Evolutionary conservation across 2,888 invertebrate species (phyloP).

Genomic region (Ophonus ardosiacus): DNA sequence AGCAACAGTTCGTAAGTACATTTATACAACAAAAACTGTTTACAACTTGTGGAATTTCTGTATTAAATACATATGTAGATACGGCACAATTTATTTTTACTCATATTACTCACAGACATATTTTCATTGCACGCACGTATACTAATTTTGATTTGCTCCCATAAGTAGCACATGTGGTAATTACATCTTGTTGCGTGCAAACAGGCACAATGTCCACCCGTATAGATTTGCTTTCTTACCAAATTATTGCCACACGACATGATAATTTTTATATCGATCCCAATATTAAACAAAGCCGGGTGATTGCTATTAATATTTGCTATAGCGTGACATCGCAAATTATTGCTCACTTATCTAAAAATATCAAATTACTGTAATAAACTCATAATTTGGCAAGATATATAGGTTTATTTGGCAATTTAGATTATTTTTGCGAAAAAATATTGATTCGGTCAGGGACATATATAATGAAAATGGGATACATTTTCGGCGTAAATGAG

Average conservation of each 20-base stretch:
- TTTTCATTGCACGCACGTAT: slow-evolving; percentile 2
- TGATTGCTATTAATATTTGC: slow-evolving; percentile 6
- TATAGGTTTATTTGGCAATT: neutral
- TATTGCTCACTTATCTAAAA: neutral
- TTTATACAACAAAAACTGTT: neutral
- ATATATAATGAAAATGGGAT: too few relatives aligned
- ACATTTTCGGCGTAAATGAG: too few relatives aligned
- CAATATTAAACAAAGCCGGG: slow-evolving; percentile 25
- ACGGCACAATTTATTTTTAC: neutral
- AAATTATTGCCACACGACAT: slow-evolving; percentile 24
- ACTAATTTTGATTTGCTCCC: slow-evolving; percentile 22
- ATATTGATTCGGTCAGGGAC: too few relatives aligned
- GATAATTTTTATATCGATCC: slow-evolving; percentile 28
- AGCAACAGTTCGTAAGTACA: slow-evolving; percentile 10
- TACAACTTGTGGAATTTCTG: neutral
- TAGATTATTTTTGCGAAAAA: too few relatives aligned
- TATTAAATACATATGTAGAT: slow-evolving; percentile 1
- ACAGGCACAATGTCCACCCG: slow-evolving; percentile 18
- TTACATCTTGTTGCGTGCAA: slow-evolving; percentile 16
- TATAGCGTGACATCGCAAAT: slow-evolving; percentile 12
- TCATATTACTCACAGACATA: neutral
- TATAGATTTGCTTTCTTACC: slow-evolving; percentile 6
- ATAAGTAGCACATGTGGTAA: slow-evolving; percentile 14
- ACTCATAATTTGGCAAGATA: neutral
- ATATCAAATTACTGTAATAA: slow-evolving; percentile 2